Conservation (phyloP, 2,888 invertebrate species). For the Quadroppia sp. region DNA sequence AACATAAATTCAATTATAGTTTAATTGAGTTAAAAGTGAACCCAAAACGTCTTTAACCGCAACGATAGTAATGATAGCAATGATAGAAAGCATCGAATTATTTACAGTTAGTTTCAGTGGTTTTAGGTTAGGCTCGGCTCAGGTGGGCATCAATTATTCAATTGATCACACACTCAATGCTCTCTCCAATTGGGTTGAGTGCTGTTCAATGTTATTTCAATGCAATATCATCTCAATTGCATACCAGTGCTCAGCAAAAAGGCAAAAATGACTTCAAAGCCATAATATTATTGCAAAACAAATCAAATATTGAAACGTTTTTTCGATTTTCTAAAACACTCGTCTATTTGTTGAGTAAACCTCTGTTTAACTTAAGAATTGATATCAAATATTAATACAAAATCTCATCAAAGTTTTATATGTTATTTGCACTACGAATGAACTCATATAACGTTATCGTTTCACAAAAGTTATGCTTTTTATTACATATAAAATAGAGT, state of each 20-base stretch:
- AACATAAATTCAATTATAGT: slow-evolving; percentile 9
- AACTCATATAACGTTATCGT: background rate
- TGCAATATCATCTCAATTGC: background rate
- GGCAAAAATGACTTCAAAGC: background rate
- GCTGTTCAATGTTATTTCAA: slow-evolving; percentile 5
- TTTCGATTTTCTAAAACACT: slow-evolving; percentile 24
- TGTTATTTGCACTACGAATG: background rate
- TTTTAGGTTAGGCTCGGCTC: slow-evolving; percentile 2
- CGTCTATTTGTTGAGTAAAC: slow-evolving; percentile 13
- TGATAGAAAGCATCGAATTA: slow-evolving; percentile 20
- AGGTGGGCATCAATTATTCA: slow-evolving; percentile 27
- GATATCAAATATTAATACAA: slow-evolving; percentile 22
- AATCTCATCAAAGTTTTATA: background rate
- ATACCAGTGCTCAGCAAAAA: slow-evolving; percentile 23
- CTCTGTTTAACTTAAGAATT: slow-evolving; percentile 5
- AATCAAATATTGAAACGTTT: slow-evolving; percentile 30
- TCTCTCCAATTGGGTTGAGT: slow-evolving; percentile 32
- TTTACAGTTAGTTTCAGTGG: slow-evolving; percentile 7
- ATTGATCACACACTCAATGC: slow-evolving; percentile 23
- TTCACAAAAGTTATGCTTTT: background rate
- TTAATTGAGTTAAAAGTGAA: slow-evolving; percentile 3
- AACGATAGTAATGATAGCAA: slow-evolving; percentile 24
- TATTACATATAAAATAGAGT: background rate
- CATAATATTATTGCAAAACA: slow-evolving; percentile 28
- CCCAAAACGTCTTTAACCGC: background rate